Evolutionary conservation across 2,797 vertebrate genomes (phyloP), one percentile per base, ranked within the genome.

Genomic region (Martes flavigula): DNA sequence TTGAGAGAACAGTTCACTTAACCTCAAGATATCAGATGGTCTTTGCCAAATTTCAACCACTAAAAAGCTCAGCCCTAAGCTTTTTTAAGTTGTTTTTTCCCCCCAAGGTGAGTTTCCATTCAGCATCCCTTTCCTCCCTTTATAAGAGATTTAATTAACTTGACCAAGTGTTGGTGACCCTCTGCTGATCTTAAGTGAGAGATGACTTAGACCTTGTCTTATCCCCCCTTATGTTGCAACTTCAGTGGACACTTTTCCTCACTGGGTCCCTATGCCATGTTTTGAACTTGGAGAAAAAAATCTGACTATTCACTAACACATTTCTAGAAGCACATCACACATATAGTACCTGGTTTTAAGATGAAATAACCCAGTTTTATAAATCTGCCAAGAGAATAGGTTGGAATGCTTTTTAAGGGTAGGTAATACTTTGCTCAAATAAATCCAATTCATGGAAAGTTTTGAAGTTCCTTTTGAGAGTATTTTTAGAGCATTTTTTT

Each of bases 341-440:
- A 10, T 23, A 32, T 0, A 38, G 35, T 58, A 35, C 56, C 51
- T 40, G 13, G 9, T 81, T 94, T 73, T 90, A 35, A 13, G 79
- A 77, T 25, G 66, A 75, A 92, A 79, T 87, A 94, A 58, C n/a
- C 56, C 48, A 78, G 46, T 92, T 64, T 93, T 90, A 79, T 90
- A 95, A 94, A 91, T 68, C 23, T 72, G 13, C 43, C 83, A 48
- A 90, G 70, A 93, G 30, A 93, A 58, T 77, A 87, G 7, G 7
- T 40, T 79, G 3, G 7, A 38, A 30, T 68, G 30, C 82, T 70
- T 86, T 89, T 75, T 40, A 83, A 93, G 30, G 2, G 7, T 78
- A 32, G 13, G 2, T 58, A 66, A 64, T n/a, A 68, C 1, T 56
- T 75, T 78, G 7, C 10, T 87, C 86, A 93, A 73, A 95, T 95